Conservation (phyloP, 2,797 vertebrate genomes). For the Fratercula arctica region DNA sequence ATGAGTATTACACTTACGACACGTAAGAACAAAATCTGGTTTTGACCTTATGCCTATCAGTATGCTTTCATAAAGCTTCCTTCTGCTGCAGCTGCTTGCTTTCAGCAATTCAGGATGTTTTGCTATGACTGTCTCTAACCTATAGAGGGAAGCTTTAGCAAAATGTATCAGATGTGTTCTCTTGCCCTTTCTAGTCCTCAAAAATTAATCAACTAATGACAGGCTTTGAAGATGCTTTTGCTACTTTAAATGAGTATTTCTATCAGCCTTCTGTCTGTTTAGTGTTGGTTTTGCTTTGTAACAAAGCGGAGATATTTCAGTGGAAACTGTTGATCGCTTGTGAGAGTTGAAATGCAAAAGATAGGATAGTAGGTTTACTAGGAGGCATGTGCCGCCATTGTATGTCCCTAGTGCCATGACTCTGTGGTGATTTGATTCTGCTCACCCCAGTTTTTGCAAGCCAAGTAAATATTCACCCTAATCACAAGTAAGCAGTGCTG, state of each 20-base stretch:
- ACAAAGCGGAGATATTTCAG: background rate
- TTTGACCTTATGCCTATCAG: background rate
- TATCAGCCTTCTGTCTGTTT: background rate
- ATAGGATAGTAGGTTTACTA: background rate
- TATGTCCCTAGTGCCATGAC: background rate
- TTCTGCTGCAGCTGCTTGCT: background rate
- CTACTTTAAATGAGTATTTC: background rate
- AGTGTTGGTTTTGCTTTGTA: background rate
- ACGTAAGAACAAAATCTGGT: constrained; percentile 84
- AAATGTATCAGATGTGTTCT: background rate
- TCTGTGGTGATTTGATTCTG: background rate
- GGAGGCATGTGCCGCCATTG: background rate
- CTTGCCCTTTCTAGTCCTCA: background rate
- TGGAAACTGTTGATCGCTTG: background rate
- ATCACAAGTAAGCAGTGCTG: background rate
- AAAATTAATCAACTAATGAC: background rate
- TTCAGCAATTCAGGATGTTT: background rate
- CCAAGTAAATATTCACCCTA: background rate
- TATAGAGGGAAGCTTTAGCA: background rate
- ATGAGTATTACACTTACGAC: constrained; percentile 95
- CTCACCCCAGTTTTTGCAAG: background rate
- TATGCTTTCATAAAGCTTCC: background rate
- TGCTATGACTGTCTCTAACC: background rate
- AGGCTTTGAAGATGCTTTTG: background rate
- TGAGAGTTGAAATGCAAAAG: background rate